Evolutionary conservation across 2,888 invertebrate species (phyloP).

Genomic region (Neoscelio sp.): DNA sequence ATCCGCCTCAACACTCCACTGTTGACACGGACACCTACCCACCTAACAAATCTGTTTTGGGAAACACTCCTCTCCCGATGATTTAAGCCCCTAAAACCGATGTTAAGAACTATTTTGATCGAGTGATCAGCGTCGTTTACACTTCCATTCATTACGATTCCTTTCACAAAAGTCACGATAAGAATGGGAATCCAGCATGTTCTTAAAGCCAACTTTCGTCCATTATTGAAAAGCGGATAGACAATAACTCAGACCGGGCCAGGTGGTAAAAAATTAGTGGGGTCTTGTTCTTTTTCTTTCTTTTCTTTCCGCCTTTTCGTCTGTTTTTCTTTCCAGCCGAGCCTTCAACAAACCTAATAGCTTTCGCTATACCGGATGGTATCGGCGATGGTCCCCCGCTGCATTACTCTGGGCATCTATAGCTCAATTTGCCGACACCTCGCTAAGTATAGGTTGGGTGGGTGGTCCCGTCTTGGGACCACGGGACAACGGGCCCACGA

Average conservation of each 20-base stretch:
- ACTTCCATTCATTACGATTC: not conserved
- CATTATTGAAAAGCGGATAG: slow-evolving; percentile 40
- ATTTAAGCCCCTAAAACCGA: too few relatives aligned
- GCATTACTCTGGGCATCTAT: slow-evolving; percentile 81
- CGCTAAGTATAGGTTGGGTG: slow-evolving; percentile 83
- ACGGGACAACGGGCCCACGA: slow-evolving; percentile 69
- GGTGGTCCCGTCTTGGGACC: slow-evolving; percentile 76
- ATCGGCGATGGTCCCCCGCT: slow-evolving; percentile 75
- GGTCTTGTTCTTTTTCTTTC: slow-evolving; percentile 59
- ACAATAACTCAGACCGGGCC: slow-evolving; percentile 68
- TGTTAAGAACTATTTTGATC: not conserved
- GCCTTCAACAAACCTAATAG: slow-evolving; percentile 75
- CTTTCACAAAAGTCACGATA: not conserved
- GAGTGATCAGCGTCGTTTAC: too few relatives aligned
- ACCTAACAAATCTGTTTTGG: too few relatives aligned
- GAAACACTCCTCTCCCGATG: too few relatives aligned
- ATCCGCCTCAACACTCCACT: too few relatives aligned
- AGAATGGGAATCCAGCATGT: slow-evolving; percentile 7
- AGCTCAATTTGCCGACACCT: slow-evolving; percentile 81
- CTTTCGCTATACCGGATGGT: slow-evolving; percentile 77
- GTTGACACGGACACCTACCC: too few relatives aligned
- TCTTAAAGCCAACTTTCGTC: not conserved
- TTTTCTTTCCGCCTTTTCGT: slow-evolving; percentile 54
- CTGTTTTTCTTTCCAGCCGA: slow-evolving; percentile 45
- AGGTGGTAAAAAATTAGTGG: slow-evolving; percentile 81